Percentiles rank a stretch among this genome's conserved stretches.
These are phyloP conservation scores for Neoaliturus tenellus DNA, from an alignment of 2,888 invertebrate genomes.

Conservation along the genomic window DNA sequence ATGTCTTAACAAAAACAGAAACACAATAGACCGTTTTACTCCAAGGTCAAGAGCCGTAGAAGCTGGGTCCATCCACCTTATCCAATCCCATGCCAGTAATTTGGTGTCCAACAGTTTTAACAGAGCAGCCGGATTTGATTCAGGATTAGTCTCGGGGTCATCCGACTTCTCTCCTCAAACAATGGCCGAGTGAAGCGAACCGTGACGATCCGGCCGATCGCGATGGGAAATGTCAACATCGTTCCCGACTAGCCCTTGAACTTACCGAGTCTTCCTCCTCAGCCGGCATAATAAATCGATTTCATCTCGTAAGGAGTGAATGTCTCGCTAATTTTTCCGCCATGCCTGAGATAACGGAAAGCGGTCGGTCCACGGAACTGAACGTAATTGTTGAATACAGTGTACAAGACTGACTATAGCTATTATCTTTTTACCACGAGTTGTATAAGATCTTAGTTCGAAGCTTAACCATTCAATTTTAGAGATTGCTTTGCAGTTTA, in stretches of 20 bases:
- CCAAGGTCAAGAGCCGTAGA: not conserved
- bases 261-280: not conserved
- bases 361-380: not conserved
- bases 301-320: not conserved
- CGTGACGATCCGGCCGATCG: not conserved
- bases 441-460: too few relatives aligned
- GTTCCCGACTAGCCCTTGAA: constrained; percentile 15
- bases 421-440: too few relatives aligned
- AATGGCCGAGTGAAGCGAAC: not conserved
- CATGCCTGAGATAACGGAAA: not conserved
- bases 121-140: not conserved
- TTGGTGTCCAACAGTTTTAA: not conserved
- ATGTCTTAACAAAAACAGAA: too few relatives aligned
- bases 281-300: not conserved
- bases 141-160: constrained; percentile 13
- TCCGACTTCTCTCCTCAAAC: not conserved
- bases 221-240: constrained; percentile 9
- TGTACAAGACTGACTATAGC: too few relatives aligned
- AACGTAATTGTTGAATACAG: too few relatives aligned
- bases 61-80: not conserved
- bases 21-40: too few relatives aligned
- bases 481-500: too few relatives aligned
- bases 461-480: too few relatives aligned
- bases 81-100: not conserved
- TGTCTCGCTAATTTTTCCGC: not conserved